Evolutionary conservation across 2,113 vertebrate genomes (phyloP).

Genomic region (Lagopus muta): DNA sequence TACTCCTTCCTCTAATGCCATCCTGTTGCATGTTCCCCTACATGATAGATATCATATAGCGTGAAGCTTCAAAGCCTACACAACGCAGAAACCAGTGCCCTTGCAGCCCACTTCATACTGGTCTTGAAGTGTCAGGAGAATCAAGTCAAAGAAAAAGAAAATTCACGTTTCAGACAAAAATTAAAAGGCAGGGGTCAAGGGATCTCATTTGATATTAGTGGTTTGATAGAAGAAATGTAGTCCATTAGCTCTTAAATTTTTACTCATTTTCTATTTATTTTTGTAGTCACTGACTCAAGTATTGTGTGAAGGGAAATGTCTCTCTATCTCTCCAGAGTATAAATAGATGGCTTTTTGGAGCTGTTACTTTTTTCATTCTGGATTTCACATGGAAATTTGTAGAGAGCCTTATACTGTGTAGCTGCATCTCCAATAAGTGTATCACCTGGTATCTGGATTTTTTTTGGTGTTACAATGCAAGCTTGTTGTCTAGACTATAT

Average conservation of each 20-base stretch:
- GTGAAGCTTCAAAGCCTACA: not conserved
- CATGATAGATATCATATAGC: fast-evolving
- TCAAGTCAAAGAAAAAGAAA: not conserved
- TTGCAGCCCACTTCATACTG: not conserved
- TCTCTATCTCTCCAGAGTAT: not conserved
- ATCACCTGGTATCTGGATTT: slow-evolving; percentile 50
- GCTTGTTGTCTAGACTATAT: slow-evolving; percentile 58
- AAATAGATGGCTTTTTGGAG: not conserved
- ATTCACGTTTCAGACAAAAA: not conserved
- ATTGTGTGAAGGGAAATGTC: not conserved
- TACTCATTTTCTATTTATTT: not conserved
- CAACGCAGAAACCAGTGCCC: fast-evolving
- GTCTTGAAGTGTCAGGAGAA: not conserved
- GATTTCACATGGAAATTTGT: not conserved
- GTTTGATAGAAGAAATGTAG: not conserved
- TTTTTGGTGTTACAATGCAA: slow-evolving; percentile 52
- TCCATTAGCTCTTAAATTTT: not conserved
- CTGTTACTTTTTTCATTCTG: not conserved
- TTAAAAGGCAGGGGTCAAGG: not conserved
- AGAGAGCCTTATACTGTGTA: not conserved
- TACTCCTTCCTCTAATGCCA: not conserved
- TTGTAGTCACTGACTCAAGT: not conserved
- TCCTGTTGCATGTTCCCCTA: not conserved
- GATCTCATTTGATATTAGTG: not conserved
- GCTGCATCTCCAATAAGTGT: not conserved